Base-by-base conservation (phyloP, 2,888 invertebrate species). In the Acrocera orbiculus region DNA sequence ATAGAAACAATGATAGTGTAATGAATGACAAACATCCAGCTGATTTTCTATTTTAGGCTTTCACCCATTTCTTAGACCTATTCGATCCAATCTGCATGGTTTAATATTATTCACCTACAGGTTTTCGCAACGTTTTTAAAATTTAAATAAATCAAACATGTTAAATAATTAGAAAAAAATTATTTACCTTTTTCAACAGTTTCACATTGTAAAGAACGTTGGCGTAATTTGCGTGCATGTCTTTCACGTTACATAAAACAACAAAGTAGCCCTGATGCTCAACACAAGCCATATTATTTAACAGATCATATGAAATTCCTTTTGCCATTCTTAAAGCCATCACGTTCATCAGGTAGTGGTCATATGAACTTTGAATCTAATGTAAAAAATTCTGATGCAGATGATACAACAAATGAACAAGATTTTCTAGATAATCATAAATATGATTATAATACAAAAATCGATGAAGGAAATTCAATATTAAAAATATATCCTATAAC, bases 251-350 rank as follows among this genome's bases (percentile, higher is more conserved):
- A 58, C 16, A 57, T 58, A 27, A 58, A 58, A 31, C 58, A 58
- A 35, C 57, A 58, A 37, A 53, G 48, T 31, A 53, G 54, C 7
- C 47, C 51, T n/a, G 54, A 56, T 42, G 54, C 56, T 5, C 55
- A 56, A 38, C 58, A 57, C 35, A 61, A 59, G 35, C 62, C 62
- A 2, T 62, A 62, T 39, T 62, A 62, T 40, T 46, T 62, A 16
- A 56, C 61, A 16, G 58, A 59, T 30, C 55, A 61, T 35, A 58
- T 62, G 57, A 48, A 53, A 9, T 62, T 62, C 40, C 42, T 61
- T 11, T 34, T 59, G 41, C 62, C 62, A 9, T 60, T 55, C 32
- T 50, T 59, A 0, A 61, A 61, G 42, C 54, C 57, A 3, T 50
- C 52, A n/a, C 47, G 56, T 2, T 52, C 54, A 23, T 52, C 53